Base-by-base conservation (phyloP, 2,888 invertebrate genomes). In the Eutolmus rufibarbis region DNA sequence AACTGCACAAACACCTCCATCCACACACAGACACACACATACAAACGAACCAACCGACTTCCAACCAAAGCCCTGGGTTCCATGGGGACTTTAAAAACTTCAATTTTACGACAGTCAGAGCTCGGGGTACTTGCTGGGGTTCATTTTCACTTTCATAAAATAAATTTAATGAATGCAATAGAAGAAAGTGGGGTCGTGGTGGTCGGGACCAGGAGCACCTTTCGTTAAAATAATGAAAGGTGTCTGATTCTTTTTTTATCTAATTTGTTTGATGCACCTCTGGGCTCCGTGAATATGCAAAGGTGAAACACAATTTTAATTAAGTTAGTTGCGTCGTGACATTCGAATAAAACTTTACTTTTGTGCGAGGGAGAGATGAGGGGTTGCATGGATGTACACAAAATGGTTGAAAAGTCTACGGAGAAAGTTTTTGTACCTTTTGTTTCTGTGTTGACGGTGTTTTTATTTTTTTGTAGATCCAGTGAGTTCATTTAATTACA, bases 141-240 rank as follows among this genome's bases (percentile, higher is more conserved):
- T 78, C 78, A 78, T 78, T 78, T 78, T 78, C 78, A 78, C 78
- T 78, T 78, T 78, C 78, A 78, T 78, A 78, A 78, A 78, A 78
- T 78, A 78, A 78, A 78, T 78, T 78, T 78, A 78, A 78, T 78
- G 78, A 78, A 78, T 40, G 78, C 78, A 78, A 78, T 78, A 78
- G 78, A 43, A 78, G 78, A 78, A 78, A 78, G 23, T 12, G 43
- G 78, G 40, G 78, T 43, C 23, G 31, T 19, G 9, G 19, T 77
- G 31, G 37, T 37, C 5, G 14, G 37, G 77, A 23, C 23, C 23
- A 12, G 78, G 40, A 78, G 37, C n/a, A 34, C 34, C 66, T 66
- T 78, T 14, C 78, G 43, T 34, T 43, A 78, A 78, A 78, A 46
- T 78, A 78, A 78, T 78, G 78, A 78, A 78, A 78, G 78, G 78